A percentile compares a stretch with the other conserved stretches of the same genome.
Conservation (phyloP, 2,113 vertebrate genomes). For the Sebastes fasciatus region DNA sequence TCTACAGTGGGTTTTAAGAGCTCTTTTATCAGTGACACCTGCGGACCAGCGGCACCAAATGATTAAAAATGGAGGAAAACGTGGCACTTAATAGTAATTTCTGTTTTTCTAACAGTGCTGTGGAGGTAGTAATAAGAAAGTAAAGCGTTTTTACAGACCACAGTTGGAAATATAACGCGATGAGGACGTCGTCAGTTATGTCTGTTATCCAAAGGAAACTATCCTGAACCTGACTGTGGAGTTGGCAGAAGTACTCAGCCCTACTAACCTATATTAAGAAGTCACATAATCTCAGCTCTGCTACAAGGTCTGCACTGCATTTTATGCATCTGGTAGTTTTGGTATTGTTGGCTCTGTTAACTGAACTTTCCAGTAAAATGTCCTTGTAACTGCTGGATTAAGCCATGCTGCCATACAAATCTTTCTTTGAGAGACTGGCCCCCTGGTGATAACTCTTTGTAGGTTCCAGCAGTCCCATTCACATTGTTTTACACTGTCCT, state of each 20-base stretch:
- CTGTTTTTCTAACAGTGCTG: background rate
- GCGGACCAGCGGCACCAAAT: too few relatives aligned
- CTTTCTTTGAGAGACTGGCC: background rate
- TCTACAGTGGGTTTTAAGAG: too few relatives aligned
- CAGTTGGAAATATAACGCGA: background rate
- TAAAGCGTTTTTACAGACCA: background rate
- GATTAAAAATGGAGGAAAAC: too few relatives aligned
- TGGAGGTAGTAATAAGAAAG: background rate
- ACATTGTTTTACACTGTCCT: background rate
- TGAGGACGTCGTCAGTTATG: background rate
- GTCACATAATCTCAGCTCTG: background rate
- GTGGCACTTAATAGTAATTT: too few relatives aligned
- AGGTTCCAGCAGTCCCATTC: background rate
- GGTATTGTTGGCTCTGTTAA: background rate
- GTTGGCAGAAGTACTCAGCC: background rate
- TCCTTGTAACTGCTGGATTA: background rate
- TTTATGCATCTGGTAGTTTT: background rate
- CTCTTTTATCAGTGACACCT: too few relatives aligned
- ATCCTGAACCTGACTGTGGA: background rate
- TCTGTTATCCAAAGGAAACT: background rate
- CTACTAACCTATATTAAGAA: background rate
- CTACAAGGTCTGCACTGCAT: background rate
- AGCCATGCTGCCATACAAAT: background rate
- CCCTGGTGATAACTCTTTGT: background rate
- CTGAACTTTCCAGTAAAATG: background rate